Base-by-base conservation (phyloP, 2,797 vertebrate species). In the Myiothlypis chrysogaster region DNA sequence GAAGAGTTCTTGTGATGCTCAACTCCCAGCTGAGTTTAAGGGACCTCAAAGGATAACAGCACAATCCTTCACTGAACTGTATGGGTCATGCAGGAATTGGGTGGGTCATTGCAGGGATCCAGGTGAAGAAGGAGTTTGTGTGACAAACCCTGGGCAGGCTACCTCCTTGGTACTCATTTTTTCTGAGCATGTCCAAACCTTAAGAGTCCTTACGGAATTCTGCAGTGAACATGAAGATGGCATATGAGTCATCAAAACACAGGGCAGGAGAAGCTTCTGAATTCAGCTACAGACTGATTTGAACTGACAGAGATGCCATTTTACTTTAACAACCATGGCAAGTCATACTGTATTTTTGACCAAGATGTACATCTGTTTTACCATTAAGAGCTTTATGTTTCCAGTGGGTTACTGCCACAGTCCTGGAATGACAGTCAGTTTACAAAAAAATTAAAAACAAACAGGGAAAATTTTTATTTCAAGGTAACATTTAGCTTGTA, bases 211-310 rank as follows among this genome's bases (percentile, higher is more conserved):
- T 50, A 78, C 50, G 9, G 80, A 89, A 83, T 72, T 90, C 83
- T 91, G 78, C 41, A 81, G 15, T 12, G 49, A 91, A 66, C 72
- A 68, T 56, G 60, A 93, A 95, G n/a, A 8, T 75, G 65, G 55
- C 75, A 94, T 77, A 92, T 82, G 78, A 94, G 61, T 89, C 85
- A 94, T 49, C 76, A 85, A 87, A 95, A 89, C n/a, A 78, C 25
- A 55, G 57, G 46, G 65, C 61, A 83, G 57, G 30, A 73, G 16
- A 83, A 70, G 52, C 11, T 76, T 81, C 81, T 30, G 82, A 64
- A 87, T 77, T 77, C 49, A 88, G n/a, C 56, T 59, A 55, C 37
- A 66, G 30, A 25, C 39, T 60, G 21, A 93, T 76, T 21, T 59
- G 50, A 95, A 75, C 46, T 34, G 69, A 89, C n/a, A 79, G 32